Evolutionary conservation across 1,140 invertebrate species (phyloP), one percentile per base, ranked within the genome.

Genomic region (Apis cerana): DNA sequence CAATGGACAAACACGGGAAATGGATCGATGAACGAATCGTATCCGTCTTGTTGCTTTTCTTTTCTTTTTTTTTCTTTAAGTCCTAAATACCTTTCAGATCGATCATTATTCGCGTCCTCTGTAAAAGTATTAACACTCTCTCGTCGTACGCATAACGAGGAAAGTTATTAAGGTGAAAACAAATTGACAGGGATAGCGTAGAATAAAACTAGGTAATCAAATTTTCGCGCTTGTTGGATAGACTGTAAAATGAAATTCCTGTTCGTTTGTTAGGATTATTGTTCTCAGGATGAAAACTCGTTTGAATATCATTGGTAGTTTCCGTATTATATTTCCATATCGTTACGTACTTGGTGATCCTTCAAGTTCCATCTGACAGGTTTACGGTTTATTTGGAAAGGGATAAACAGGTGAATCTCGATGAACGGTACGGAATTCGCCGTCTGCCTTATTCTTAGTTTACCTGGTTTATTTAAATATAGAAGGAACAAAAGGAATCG

Each of bases 381-480:
- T n/a, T 54, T 72, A 69, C 65, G 75, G 75, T 82, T 87, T 82
- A 82, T 85, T 85, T 79, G 69, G 62, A n/a, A 69, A 52, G 23
- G 52, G 15, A 43, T 43, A 17, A 69, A 69, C 69, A 64, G 54
- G 64, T 43, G n/a, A 59, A n/a, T 17, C 52, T 62, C 59, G 54
- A 43, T 33, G 27, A 52, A 21, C 15, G 1, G 23, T 43, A 27
- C n/a, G 75, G 50, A 78, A 58, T 77, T 87, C 62, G 58, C 33
- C 62, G 68, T 19, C 59, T 80, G 76, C 77, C 70, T 75, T 87
- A 74, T 67, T 69, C 65, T 62, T 70, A 48, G 70, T 64, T 78
- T 68, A 70, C 70, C 61, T n/a, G 33, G 54, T 50, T 74, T 70
- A 61, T 77, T 87, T 84, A 87, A 88, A 62, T 76, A 87, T 52